Percentiles rank a stretch among this genome's conserved stretches.
Conservation (phyloP, 2,113 vertebrate genomes). For the Phyllopteryx taeniolatus region DNA sequence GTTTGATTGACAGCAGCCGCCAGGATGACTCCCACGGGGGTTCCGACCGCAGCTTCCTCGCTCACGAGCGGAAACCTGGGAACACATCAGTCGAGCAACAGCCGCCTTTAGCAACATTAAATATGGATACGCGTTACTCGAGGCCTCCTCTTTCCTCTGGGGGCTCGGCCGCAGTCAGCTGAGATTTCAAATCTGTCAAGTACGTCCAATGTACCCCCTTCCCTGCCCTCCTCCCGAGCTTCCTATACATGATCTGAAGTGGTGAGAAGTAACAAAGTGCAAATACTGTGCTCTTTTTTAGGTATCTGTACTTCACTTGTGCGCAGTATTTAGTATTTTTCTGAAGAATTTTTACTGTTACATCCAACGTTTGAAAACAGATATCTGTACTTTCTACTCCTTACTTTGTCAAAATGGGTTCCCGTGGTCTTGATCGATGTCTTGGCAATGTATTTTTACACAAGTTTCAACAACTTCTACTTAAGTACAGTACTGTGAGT, state of each 20-base stretch:
- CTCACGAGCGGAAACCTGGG: slow-evolving; percentile 87
- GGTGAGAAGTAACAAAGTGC: not conserved
- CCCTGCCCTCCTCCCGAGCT: too few relatives aligned
- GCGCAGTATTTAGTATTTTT: too few relatives aligned
- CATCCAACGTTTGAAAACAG: too few relatives aligned
- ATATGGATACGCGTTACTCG: slow-evolving; percentile 29
- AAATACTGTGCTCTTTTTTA: too few relatives aligned
- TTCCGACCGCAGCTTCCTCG: slow-evolving; percentile 82
- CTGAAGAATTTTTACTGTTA: too few relatives aligned
- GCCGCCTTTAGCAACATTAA: slow-evolving; percentile 33
- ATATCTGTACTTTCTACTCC: too few relatives aligned
- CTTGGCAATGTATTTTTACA: too few relatives aligned
- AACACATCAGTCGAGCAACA: slow-evolving; percentile 51
- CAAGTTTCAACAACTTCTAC: too few relatives aligned
- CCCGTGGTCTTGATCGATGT: too few relatives aligned
- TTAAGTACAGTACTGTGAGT: not conserved
- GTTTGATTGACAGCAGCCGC: slow-evolving; percentile 95
- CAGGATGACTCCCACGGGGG: slow-evolving; percentile 77
- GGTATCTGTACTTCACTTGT: too few relatives aligned
- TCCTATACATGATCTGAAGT: not conserved
- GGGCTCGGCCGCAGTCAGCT: slow-evolving; percentile 18
- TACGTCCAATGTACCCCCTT: slow-evolving; percentile 8
- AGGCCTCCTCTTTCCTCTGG: slow-evolving; percentile 14
- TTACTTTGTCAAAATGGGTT: too few relatives aligned
- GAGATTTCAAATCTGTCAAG: slow-evolving; percentile 34